A percentile compares a stretch with the other conserved stretches of the same genome.
These are phyloP conservation scores for Tortrix viridana DNA, from an alignment of 2,888 invertebrate species.

Conservation along the genomic window DNA sequence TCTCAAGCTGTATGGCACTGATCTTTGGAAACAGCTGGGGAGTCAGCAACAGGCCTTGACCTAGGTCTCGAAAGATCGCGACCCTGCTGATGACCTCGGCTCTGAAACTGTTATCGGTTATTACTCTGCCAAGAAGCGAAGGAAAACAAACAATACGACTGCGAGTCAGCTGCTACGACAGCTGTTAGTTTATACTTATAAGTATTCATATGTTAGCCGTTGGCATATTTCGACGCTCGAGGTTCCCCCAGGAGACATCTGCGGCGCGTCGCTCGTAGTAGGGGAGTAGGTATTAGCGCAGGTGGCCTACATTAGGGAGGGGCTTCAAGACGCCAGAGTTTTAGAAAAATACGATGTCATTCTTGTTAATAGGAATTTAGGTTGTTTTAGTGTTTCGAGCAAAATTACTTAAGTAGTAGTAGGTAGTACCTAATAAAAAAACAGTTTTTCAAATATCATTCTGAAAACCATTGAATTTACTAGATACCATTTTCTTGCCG, in stretches of 20 bases:
- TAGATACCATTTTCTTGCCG: no score
- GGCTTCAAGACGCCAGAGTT: background rate
- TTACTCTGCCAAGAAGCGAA: background rate
- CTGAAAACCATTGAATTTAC: no score
- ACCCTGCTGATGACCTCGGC: slow-evolving; percentile 9
- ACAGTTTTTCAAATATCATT: no score
- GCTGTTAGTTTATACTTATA: no score
- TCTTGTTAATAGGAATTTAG: slow-evolving; percentile 9
- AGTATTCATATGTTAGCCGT: background rate
- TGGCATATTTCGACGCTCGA: background rate
- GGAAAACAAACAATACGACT: no score
- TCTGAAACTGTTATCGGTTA: background rate
- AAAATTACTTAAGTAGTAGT: no score
- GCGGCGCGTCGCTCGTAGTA: slow-evolving; percentile 1
- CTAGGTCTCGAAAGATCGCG: slow-evolving; percentile 21
- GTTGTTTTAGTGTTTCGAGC: slow-evolving; percentile 6
- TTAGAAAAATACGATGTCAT: slow-evolving; percentile 13
- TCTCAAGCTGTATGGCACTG: background rate
- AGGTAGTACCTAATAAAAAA: no score
- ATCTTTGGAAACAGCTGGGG: background rate
- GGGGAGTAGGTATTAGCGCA: slow-evolving; percentile 12
- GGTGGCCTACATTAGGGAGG: slow-evolving; percentile 8
- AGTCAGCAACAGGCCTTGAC: slow-evolving; percentile 20
- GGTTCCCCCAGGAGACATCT: slow-evolving; percentile 12
- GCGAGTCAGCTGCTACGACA: no score